Percentiles rank a stretch among this genome's conserved stretches.
These are phyloP conservation scores for Arge pagana DNA, from an alignment of 2,888 invertebrate species.

Conservation along the genomic window DNA sequence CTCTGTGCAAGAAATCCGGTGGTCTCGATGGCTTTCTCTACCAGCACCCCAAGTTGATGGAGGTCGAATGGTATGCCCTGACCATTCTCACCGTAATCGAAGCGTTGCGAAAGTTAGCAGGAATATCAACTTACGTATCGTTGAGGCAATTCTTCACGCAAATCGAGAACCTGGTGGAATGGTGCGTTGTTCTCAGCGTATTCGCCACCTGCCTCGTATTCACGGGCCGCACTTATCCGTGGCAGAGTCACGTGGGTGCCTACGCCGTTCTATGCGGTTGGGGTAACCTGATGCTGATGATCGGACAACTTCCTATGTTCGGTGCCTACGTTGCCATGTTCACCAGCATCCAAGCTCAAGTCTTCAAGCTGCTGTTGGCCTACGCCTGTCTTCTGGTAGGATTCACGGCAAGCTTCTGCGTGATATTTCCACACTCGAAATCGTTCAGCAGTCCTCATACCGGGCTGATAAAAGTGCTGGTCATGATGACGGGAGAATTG, in stretches of 20 bases:
- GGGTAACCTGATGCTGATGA: slow-evolving; percentile 90
- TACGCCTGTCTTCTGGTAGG: slow-evolving; percentile 85
- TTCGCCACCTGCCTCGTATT: slow-evolving; percentile 83
- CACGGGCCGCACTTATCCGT: slow-evolving; percentile 75
- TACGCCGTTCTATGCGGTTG: slow-evolving; percentile 85
- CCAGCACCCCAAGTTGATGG: slow-evolving; percentile 76
- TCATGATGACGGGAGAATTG: slow-evolving; percentile 89
- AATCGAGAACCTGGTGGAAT: slow-evolving; percentile 84
- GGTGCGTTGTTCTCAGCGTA: slow-evolving; percentile 84
- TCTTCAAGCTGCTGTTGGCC: slow-evolving; percentile 82
- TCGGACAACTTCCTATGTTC: slow-evolving; percentile 85
- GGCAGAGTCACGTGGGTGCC: slow-evolving; percentile 87
- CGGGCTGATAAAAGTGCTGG: slow-evolving; percentile 81
- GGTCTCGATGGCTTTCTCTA: slow-evolving; percentile 76
- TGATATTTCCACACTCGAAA: slow-evolving; percentile 82
- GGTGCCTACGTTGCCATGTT: slow-evolving; percentile 92
- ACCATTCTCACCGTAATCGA: slow-evolving; percentile 80
- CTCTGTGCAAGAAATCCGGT: slow-evolving; percentile 69
- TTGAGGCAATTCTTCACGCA: slow-evolving; percentile 82
- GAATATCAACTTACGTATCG: slow-evolving; percentile 80
- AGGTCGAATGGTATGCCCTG: slow-evolving; percentile 83
- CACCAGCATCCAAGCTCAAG: slow-evolving; percentile 84
- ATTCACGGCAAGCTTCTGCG: slow-evolving; percentile 86
- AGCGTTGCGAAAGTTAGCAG: slow-evolving; percentile 79
- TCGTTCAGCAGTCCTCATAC: slow-evolving; percentile 84